These are phyloP conservation scores for Oreohelix idahoensis DNA, from an alignment of 1,140 invertebrate genomes.

Conservation along the genomic window DNA sequence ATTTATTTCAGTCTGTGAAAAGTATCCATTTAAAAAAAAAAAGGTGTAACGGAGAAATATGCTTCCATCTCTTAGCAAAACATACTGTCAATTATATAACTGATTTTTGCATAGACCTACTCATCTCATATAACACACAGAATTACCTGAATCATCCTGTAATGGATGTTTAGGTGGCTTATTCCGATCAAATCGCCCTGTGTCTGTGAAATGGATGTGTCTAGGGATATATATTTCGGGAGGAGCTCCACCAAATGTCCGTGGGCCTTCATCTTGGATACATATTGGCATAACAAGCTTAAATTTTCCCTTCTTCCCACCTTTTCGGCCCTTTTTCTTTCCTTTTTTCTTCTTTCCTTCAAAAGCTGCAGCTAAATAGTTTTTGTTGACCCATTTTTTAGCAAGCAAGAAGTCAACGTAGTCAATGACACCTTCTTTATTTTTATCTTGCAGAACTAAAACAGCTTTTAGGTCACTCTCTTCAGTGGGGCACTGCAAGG, in stretches of 20 bases:
- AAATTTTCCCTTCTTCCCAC: constrained; percentile 70
- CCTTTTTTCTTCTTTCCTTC: constrained; percentile 73
- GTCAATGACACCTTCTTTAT: constrained; percentile 67
- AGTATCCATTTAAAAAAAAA: no score
- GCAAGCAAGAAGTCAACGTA: constrained; percentile 71
- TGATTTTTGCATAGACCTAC: no score
- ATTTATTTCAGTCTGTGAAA: no score
- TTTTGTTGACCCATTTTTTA: constrained; percentile 74
- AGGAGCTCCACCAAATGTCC: constrained; percentile 68
- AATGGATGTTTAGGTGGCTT: constrained; percentile 70
- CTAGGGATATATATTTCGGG: constrained; percentile 68
- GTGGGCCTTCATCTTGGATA: constrained; percentile 62
- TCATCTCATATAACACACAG: no score
- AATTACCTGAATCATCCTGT: constrained; percentile 42
- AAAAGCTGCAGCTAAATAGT: constrained; percentile 70
- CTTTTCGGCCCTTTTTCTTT: constrained; percentile 63
- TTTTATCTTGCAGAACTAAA: constrained; percentile 60
- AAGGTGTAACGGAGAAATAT: no score
- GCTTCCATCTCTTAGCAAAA: no score
- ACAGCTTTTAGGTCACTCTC: constrained; percentile 68
- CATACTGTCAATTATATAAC: no score
- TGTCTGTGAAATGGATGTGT: constrained; percentile 71
- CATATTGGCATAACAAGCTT: constrained; percentile 73
- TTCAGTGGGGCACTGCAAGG: constrained; percentile 63
- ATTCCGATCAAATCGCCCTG: constrained; percentile 71